A percentile compares a stretch with the other conserved stretches of the same genome.
Evolutionary conservation across 2,113 vertebrate genomes (phyloP).

Genomic region (Onychorhynchus coronatus): DNA sequence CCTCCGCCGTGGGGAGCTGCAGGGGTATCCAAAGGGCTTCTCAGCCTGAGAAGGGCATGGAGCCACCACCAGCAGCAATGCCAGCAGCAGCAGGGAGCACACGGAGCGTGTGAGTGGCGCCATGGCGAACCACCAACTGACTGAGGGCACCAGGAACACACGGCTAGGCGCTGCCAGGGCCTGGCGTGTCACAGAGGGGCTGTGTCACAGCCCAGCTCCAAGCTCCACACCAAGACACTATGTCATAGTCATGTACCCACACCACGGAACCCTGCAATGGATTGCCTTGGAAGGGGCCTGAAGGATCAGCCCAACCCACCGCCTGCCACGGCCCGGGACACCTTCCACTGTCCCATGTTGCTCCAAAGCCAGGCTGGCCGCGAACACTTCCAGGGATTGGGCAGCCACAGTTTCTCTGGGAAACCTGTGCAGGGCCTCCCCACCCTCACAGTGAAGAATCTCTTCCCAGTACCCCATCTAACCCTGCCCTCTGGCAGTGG

Average conservation of each 20-base stretch:
- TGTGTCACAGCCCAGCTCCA: not conserved
- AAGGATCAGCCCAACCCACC: no score
- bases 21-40: not conserved
- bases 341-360: no score
- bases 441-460: not conserved
- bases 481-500: no score
- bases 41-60: accelerated
- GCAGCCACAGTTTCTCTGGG: not conserved
- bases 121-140: not conserved
- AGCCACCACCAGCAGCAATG: not conserved
- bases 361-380: no score
- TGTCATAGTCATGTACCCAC: no score
- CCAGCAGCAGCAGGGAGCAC: not conserved
- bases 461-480: not conserved
- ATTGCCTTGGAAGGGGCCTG: no score
- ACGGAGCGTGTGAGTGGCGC: not conserved
- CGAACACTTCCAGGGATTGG: no score
- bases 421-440: not conserved
- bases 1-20: not conserved
- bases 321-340: no score
- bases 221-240: no score
- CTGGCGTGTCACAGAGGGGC: not conserved
- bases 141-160: not conserved
- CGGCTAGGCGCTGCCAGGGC: not conserved
- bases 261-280: no score